Percentiles rank a stretch among this genome's conserved stretches.
Conservation (phyloP, 1,140 invertebrate genomes). For the Fopius arisanus region DNA sequence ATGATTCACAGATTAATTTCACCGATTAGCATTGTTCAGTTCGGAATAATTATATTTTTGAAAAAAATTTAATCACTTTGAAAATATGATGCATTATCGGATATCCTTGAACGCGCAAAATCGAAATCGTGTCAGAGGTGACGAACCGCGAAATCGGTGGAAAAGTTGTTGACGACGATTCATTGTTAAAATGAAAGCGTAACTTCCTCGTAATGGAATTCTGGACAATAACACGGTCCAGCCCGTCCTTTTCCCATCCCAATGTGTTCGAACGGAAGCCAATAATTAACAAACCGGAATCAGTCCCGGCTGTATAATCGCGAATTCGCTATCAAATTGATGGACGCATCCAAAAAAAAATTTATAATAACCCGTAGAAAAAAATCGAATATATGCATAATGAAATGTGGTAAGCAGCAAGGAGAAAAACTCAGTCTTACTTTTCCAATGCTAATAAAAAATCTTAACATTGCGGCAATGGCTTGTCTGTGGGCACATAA, state of each 20-base stretch:
- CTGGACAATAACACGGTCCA: background rate
- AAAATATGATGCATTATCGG: too few relatives aligned
- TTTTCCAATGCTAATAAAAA: constrained; percentile 3
- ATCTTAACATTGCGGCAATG: background rate
- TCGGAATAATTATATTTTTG: too few relatives aligned
- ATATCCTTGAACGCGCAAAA: too few relatives aligned
- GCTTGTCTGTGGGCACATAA: background rate
- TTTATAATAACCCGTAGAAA: background rate
- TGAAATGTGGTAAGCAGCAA: background rate
- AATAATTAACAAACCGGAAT: background rate
- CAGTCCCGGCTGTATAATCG: background rate
- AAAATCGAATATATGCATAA: background rate
- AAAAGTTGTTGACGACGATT: background rate
- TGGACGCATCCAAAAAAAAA: background rate
- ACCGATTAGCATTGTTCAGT: too few relatives aligned
- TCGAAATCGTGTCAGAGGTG: background rate
- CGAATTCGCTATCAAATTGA: background rate
- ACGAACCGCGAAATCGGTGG: background rate
- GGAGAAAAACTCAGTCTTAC: background rate
- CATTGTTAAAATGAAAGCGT: constrained; percentile 3
- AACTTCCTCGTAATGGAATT: constrained; percentile 3
- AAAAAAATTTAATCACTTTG: too few relatives aligned
- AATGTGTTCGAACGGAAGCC: background rate
- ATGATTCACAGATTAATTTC: too few relatives aligned
- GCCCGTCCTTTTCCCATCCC: constrained; percentile 12